Evolutionary conservation across 2,113 vertebrate species (phyloP).

Genomic region (Pao palembangensis): DNA sequence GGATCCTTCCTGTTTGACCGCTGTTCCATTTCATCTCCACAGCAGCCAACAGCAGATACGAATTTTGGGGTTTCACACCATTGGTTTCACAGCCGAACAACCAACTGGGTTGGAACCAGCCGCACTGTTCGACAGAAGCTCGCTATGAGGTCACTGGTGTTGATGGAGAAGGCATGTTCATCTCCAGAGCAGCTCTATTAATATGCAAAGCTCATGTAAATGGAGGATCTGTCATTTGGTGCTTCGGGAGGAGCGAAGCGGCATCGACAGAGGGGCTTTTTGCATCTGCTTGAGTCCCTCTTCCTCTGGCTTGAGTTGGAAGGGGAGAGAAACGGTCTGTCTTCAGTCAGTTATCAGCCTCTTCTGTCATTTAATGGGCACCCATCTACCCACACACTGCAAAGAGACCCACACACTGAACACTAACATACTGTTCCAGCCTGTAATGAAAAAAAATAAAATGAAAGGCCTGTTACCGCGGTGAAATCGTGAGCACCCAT

Average conservation of each 20-base stretch:
- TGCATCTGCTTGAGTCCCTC: slow-evolving; percentile 29
- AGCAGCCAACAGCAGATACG: slow-evolving; percentile 22
- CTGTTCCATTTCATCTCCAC: slow-evolving; percentile 30
- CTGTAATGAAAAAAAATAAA: slow-evolving; percentile 4
- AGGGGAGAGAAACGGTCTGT: slow-evolving; percentile 49
- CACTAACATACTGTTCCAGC: no score
- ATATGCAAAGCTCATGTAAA: slow-evolving; percentile 63
- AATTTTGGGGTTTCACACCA: slow-evolving; percentile 13
- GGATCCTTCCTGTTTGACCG: slow-evolving; percentile 29
- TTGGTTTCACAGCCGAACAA: slow-evolving; percentile 3
- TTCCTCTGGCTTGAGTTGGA: slow-evolving; percentile 46
- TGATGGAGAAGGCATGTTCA: slow-evolving; percentile 34
- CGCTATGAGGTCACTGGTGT: slow-evolving; percentile 8
- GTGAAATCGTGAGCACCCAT: slow-evolving; percentile 4
- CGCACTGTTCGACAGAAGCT: not conserved
- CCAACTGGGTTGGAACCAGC: slow-evolving; percentile 5
- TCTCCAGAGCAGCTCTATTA: slow-evolving; percentile 47
- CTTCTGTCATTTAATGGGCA: slow-evolving; percentile 64
- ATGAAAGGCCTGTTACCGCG: not conserved
- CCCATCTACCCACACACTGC: slow-evolving; percentile 48
- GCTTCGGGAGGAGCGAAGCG: slow-evolving; percentile 23
- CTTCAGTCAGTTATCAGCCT: slow-evolving; percentile 47
- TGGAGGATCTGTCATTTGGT: slow-evolving; percentile 41
- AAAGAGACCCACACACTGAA: slow-evolving; percentile 29
- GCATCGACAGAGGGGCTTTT: slow-evolving; percentile 28